These are phyloP conservation scores for Diaprepes abbreviatus DNA, from an alignment of 2,888 invertebrate genomes.

Conservation along the genomic window DNA sequence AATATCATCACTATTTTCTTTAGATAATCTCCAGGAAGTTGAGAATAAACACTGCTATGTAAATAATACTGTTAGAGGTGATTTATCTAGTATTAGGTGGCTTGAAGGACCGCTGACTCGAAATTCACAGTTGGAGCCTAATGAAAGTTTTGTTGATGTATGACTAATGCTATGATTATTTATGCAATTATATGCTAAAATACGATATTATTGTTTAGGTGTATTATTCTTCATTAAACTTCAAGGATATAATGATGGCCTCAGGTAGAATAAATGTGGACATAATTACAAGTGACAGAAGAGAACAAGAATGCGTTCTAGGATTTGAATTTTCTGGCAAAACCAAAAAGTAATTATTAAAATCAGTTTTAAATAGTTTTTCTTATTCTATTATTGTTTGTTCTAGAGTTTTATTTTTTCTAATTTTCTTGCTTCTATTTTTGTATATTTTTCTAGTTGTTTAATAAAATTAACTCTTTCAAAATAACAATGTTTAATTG, in stretches of 20 bases:
- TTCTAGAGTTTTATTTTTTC: no score
- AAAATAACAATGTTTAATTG: no score
- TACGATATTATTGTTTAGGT: slow-evolving; percentile 37
- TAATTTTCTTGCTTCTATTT: no score
- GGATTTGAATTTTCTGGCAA: slow-evolving; percentile 79
- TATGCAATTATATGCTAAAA: no score
- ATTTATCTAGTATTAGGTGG: slow-evolving; percentile 88
- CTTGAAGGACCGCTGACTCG: slow-evolving; percentile 75
- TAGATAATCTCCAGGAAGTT: slow-evolving; percentile 70
- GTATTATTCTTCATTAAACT: slow-evolving; percentile 88
- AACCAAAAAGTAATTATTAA: slow-evolving; percentile 24
- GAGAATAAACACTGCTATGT: slow-evolving; percentile 79
- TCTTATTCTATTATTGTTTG: no score
- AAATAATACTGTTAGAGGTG: slow-evolving; percentile 84
- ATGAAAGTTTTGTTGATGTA: slow-evolving; percentile 41
- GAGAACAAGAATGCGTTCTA: slow-evolving; percentile 76
- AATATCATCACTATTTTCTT: no score
- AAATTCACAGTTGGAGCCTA: slow-evolving; percentile 30
- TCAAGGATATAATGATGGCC: slow-evolving; percentile 93
- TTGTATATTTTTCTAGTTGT: no score
- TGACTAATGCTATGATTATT: neutral
- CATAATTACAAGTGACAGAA: slow-evolving; percentile 77
- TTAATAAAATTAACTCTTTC: no score
- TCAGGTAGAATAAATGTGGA: slow-evolving; percentile 91
- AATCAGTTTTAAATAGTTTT: no score